phyloP scores from a whole-genome alignment of 2,113 vertebrate genomes.

The Perca flavescens region DNA sequence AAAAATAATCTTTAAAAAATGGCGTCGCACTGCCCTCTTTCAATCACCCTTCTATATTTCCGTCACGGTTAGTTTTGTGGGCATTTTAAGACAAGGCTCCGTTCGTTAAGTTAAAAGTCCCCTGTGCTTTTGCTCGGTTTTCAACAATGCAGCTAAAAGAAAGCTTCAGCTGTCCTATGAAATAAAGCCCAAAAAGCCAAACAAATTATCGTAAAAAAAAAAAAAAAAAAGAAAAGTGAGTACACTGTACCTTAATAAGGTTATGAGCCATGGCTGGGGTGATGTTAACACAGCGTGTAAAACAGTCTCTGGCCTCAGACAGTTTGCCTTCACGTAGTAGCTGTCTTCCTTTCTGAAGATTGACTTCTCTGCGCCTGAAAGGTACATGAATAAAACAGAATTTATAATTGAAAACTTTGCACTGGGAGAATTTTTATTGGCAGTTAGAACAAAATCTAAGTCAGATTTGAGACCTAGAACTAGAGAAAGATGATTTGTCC shows the following conservation, averaged over 20 bases:
- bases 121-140: background rate
- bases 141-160: background rate
- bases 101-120: background rate
- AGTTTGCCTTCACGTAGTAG: conserved; percentile 93
- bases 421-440: no score
- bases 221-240: background rate
- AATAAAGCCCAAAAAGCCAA: no score
- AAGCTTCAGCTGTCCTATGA: no score
- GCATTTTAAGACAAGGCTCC: background rate
- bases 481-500: background rate
- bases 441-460: background rate
- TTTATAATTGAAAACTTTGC: background rate
- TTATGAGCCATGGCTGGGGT: conserved; percentile 93
- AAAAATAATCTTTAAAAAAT: no score
- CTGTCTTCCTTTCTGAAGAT: conserved; percentile 91
- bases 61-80: background rate
- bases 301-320: conserved; percentile 94
- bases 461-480: no score
- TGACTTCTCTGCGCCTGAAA: conserved; percentile 90
- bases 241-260: conserved; percentile 89
- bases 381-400: background rate
- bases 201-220: background rate
- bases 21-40: no score
- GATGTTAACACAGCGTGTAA: conserved; percentile 91
- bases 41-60: no score